A percentile compares a stretch with the other conserved stretches of the same genome.
Conservation (phyloP, 2,113 vertebrate species). For the Neogobius melanostomus region DNA sequence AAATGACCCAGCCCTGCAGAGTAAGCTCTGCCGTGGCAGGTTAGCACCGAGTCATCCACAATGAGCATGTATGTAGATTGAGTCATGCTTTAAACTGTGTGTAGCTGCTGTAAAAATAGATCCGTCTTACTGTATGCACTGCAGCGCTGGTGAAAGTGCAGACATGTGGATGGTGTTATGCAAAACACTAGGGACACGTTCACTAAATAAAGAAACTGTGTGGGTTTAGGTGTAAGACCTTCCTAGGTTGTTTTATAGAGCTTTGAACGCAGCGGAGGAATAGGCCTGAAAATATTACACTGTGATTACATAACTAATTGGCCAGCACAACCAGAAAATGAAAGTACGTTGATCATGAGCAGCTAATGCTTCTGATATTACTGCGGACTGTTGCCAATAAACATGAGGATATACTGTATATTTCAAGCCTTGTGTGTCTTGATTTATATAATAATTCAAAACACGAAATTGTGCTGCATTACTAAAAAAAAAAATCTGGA, state of each 20-base stretch:
- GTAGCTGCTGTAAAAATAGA: conserved; percentile 39
- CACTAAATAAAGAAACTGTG: conserved; percentile 15
- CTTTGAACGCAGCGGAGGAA: conserved; percentile 5
- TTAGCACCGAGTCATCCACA: conserved; percentile 28
- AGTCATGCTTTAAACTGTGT: conserved; percentile 41
- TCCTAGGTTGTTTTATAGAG: not conserved
- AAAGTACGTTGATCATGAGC: not conserved
- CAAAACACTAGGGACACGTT: conserved; percentile 8
- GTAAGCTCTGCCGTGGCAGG: conserved; percentile 22
- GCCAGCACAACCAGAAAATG: not conserved
- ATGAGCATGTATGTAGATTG: conserved; percentile 25
- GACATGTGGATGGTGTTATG: conserved; percentile 35
- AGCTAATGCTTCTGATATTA: not conserved
- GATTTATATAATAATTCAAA: no score
- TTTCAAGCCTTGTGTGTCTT: no score
- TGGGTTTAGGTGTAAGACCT: conserved; percentile 12
- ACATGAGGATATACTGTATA: no score
- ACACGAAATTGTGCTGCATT: no score
- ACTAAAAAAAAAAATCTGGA: no score
- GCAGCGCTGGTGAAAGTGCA: conserved; percentile 17
- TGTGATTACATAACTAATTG: conserved; percentile 6
- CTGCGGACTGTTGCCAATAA: no score
- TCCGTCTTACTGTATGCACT: conserved; percentile 9
- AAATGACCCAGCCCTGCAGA: conserved; percentile 30
- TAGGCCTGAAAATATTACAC: conserved; percentile 7